Base-by-base conservation (phyloP, 2,888 invertebrate species). In the Pterobdella sp. region DNA sequence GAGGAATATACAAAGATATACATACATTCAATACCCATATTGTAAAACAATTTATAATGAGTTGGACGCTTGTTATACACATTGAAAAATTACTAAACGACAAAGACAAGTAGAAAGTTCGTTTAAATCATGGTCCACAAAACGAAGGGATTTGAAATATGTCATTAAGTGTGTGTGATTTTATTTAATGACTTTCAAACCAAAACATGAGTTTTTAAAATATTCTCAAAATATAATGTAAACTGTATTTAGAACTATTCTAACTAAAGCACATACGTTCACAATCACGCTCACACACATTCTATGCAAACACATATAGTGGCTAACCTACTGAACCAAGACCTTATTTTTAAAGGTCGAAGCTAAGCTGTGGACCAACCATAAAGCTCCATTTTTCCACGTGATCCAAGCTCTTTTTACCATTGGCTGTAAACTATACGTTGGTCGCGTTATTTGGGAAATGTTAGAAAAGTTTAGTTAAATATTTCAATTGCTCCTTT, bases 251-350 rank as follows among this genome's bases (percentile, higher is more conserved):
- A n/a, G n/a, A n/a, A n/a, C n/a, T n/a, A n/a, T n/a, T n/a, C n/a
- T n/a, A n/a, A n/a, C n/a, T n/a, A n/a, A n/a, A n/a, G n/a, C n/a
- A n/a, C n/a, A n/a, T n/a, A n/a, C n/a, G n/a, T n/a, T n/a, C n/a
- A n/a, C 26, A 69, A 32, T 18, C 14, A 56, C 52, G 52, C 29
- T 52, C 34, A 2, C 32, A 56, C 34, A 69, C 32, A 56, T 52
- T 56, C 60, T 3, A 56, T 26, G 26, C 60, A 56, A 22, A 56
- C 60, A 56, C 4, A 56, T 3, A 22, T 26, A 56, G 4, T 26
- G n/a, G n/a, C 60, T 56, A 56, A 56, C 60, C 60, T 56, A 56
- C 60, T 56, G 60, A 56, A 56, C 60, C 60, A 56, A 14, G 60
- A 26, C 60, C 60, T 26, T n/a, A 4, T 56, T 56, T n/a, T 56